These are phyloP conservation scores for Lycia hirtaria DNA, from an alignment of 2,888 invertebrate genomes.

Conservation along the genomic window DNA sequence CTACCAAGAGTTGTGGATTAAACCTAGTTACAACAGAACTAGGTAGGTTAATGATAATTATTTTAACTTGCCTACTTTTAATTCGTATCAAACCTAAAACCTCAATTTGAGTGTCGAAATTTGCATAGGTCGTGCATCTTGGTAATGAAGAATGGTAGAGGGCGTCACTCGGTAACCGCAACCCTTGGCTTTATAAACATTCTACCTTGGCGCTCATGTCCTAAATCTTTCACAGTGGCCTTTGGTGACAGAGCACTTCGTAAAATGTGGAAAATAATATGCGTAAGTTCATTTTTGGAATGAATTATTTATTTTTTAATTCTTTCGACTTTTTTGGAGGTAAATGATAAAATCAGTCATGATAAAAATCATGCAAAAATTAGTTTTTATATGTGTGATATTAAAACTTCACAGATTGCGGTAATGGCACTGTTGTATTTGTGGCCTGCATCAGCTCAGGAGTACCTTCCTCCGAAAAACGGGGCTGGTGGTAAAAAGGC, in stretches of 20 bases:
- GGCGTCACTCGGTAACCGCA: conserved; percentile 64
- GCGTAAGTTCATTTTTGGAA: conserved; percentile 55
- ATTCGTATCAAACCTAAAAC: conserved; percentile 4
- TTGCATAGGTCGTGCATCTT: conserved; percentile 67
- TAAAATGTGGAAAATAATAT: conserved; percentile 70
- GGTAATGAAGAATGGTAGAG: conserved; percentile 67
- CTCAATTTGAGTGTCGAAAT: conserved; percentile 59
- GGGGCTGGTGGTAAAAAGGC: conserved; percentile 64
- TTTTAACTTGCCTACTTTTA: neutral
- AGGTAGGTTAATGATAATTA: no score
- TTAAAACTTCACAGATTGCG: conserved; percentile 50
- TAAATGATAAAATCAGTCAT: no score
- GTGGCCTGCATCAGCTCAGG: conserved; percentile 70
- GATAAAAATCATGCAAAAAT: no score
- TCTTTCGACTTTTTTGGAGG: no score
- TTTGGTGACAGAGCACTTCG: conserved; percentile 44
- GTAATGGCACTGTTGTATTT: conserved; percentile 65
- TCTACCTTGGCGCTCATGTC: conserved; percentile 46
- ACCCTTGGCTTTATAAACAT: conserved; percentile 66
- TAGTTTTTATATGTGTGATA: neutral
- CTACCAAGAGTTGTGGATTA: no score
- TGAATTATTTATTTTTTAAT: no score
- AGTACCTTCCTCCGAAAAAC: conserved; percentile 83
- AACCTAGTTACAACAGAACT: no score
- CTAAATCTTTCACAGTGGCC: conserved; percentile 53